Evolutionary conservation across 2,888 invertebrate species (phyloP), one percentile per base, ranked within the genome.

Genomic region (Notocelia uddmanniana): DNA sequence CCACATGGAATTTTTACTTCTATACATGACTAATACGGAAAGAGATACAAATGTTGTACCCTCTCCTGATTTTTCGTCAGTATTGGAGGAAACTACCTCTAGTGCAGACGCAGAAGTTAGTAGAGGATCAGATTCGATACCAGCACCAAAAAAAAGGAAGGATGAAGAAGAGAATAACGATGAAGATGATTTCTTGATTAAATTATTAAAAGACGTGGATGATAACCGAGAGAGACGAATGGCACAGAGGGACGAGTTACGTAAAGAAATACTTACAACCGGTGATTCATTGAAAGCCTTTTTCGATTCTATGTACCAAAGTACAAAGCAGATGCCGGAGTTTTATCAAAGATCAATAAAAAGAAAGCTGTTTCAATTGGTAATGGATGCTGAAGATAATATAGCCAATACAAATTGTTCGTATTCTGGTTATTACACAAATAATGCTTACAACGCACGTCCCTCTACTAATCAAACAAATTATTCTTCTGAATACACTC

Each of bases 321-420:
- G 74, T 69, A 76, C 76, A 71, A 75, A 76, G 73, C 75, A 76
- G 73, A 76, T 73, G 76, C 74, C 72, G 58, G 72, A 74, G 69
- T 74, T 54, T 73, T 74, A 75, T 76, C 74, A 75, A 75, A 75
- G 74, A 75, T 34, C 74, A 70, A 75, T 75, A 74, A 75, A 76
- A 75, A 76, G 73, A 74, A 76, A 76, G 72, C 74, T 74, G 74
- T 76, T 76, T 74, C 73, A 74, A 74, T 74, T 58, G 72, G 75
- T 74, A 74, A 76, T 75, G 75, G 74, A 76, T 68, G 75, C 77
- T 75, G 74, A 76, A 76, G 75, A 76, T 15, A 68, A 74, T 75
- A 75, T 74, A 75, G 75, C 74, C 26, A 76, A 73, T 74, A 68
- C 68, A 73, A 75, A 75, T 54, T 74, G 72, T 73, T 74, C 75